Conservation (phyloP, 2,888 invertebrate genomes). For the Tenthredo livida region DNA sequence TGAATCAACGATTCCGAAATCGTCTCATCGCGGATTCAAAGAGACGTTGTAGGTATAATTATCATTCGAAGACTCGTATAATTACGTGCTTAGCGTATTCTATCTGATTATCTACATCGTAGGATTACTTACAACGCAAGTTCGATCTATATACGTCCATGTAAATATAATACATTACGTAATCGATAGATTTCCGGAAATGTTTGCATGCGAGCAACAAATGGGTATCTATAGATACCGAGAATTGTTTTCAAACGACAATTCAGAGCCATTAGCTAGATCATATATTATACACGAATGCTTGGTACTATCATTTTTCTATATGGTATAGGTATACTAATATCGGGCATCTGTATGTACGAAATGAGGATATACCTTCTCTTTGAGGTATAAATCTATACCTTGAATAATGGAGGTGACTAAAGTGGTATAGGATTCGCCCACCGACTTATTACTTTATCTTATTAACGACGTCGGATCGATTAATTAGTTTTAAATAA, state of each 20-base stretch:
- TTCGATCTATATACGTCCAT: background rate
- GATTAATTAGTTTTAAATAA: background rate
- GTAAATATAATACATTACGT: background rate
- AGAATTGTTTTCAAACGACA: constrained; percentile 35
- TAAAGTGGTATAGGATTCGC: background rate
- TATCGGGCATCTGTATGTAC: background rate
- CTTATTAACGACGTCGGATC: background rate
- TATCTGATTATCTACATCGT: background rate
- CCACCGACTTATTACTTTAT: background rate
- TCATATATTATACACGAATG: constrained; percentile 19
- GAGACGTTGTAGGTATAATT: background rate
- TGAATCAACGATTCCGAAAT: background rate
- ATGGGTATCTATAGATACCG: background rate
- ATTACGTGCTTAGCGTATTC: background rate
- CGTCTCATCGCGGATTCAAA: background rate
- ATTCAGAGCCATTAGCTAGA: constrained; percentile 4
- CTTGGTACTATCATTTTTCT: constrained; percentile 13
- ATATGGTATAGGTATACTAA: background rate
- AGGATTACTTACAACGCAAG: background rate
- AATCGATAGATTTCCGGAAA: background rate
- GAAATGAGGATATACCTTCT: background rate
- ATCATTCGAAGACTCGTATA: background rate
- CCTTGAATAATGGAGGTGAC: constrained; percentile 2
- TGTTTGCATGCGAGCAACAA: background rate
- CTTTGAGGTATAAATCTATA: constrained; percentile 24